Base-by-base conservation (phyloP, 2,113 vertebrate genomes). In the Machaerirhynchus nigripectus region DNA sequence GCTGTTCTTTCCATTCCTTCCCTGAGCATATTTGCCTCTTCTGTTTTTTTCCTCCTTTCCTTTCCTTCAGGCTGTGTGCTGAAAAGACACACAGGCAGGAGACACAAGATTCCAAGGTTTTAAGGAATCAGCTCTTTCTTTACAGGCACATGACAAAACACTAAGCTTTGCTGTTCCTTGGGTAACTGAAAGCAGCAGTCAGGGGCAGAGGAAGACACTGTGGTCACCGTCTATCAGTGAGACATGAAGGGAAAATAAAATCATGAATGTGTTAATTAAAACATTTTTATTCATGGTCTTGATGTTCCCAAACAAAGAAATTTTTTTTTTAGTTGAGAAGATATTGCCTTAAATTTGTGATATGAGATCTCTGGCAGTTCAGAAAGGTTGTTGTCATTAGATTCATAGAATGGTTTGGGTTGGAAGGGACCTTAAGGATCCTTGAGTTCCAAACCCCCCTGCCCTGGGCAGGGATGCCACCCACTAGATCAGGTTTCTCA, bases 121-220 rank as follows among this genome's bases (percentile, higher is more conserved):
- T 39, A 73, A 87, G 74, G 50, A 63, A 44, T 65, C 7, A 4
- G 14, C 19, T 87, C 17, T 44, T 81, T 69, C 40, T 75, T 76
- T 56, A 55, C 33, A 77, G 81, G 80, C 87, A 82, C 49, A 14
- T 76, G 78, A 76, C 79, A 80, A 87, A 95, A 75, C 75, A 71
- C 35, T 57, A 4, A 61, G 42, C 28, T 81, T 80, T 86, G n/a
- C 20, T 56, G 3, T 42, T 21, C 5, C 4, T 3, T 57, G n/a
- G 28, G 28, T 59, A 35, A 26, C 57, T 73, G 71, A 31, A 90
- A 92, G 61, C 49, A 83, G 74, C 65, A 91, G n/a, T 60, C 4
- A 3, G 33, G 57, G 61, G 49, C 47, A 55, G 59, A 74, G 68
- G 37, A 74, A 33, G 64, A 8, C 19, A 1, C 35, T 18, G 7